A percentile compares a stretch with the other conserved stretches of the same genome.
These are phyloP conservation scores for Erethizon dorsatum DNA, from an alignment of 2,797 vertebrate species.

Conservation along the genomic window DNA sequence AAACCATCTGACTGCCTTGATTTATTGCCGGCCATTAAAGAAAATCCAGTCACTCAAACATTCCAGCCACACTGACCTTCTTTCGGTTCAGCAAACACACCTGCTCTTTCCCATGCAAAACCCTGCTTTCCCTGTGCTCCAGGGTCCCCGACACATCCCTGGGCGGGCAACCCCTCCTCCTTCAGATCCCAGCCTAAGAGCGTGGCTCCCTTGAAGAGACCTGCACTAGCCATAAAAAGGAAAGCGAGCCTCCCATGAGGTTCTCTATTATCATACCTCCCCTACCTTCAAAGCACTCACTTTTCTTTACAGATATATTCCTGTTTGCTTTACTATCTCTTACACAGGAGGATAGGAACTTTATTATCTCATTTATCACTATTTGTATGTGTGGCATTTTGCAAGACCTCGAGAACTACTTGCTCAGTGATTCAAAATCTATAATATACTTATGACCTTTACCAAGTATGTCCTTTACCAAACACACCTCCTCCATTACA, in stretches of 20 bases:
- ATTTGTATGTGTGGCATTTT: not conserved
- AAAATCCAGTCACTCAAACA: not conserved
- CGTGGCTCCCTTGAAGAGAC: not conserved
- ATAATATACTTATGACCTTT: not conserved
- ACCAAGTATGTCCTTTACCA: not conserved
- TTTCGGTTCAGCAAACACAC: not conserved
- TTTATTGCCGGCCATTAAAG: not conserved
- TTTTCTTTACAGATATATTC: not conserved
- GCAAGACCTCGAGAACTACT: not conserved
- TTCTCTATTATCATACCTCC: not conserved
- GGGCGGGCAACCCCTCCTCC: not conserved
- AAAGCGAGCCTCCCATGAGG: not conserved
- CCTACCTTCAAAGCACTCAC: not conserved
- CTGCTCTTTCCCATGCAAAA: not conserved
- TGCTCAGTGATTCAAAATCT: conserved; percentile 21
- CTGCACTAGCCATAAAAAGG: not conserved
- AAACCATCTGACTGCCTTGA: conserved; percentile 8
- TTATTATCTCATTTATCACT: not conserved
- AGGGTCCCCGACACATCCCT: not conserved
- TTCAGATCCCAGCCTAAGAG: not conserved
- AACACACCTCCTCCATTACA: not conserved
- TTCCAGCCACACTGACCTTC: not conserved
- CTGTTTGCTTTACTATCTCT: not conserved
- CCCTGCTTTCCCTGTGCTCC: not conserved
- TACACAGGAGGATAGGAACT: not conserved